Conservation (phyloP, 2,888 invertebrate species). For the Campoletis raptor region DNA sequence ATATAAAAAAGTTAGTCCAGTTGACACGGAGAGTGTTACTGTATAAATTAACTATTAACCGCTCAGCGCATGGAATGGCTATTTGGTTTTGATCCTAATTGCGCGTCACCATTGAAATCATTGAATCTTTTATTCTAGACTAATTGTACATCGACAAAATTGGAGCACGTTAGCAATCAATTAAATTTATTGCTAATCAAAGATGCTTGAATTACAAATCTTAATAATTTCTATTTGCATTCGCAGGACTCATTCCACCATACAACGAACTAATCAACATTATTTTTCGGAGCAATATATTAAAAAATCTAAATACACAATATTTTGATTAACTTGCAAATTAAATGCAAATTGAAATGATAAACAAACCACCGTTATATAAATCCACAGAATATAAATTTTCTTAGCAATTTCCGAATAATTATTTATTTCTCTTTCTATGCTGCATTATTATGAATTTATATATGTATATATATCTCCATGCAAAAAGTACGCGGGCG, state of each 20-base stretch:
- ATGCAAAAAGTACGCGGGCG: neutral
- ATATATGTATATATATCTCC: neutral
- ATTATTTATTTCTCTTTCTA: slow-evolving; percentile 55
- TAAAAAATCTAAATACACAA: slow-evolving; percentile 3
- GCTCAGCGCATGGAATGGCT: neutral
- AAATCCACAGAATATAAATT: slow-evolving; percentile 60
- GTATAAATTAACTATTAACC: neutral
- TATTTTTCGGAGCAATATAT: neutral
- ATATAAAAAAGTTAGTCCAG: neutral
- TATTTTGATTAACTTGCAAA: slow-evolving; percentile 63
- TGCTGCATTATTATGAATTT: neutral
- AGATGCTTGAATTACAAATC: neutral
- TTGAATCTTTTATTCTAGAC: too few species aligned
- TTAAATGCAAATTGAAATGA: slow-evolving; percentile 63
- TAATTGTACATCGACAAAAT: neutral
- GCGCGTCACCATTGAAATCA: neutral
- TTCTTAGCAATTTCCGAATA: slow-evolving; percentile 56
- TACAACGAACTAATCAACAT: neutral
- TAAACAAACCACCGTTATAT: slow-evolving; percentile 54
- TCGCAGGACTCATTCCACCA: slow-evolving; percentile 4
- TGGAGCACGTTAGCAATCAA: neutral
- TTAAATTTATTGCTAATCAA: neutral
- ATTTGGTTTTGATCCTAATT: neutral
- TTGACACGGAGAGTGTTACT: neutral
- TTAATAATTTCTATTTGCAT: slow-evolving; percentile 29